Conservation (phyloP, 1,140 invertebrate genomes). For the Bombus superbus region DNA sequence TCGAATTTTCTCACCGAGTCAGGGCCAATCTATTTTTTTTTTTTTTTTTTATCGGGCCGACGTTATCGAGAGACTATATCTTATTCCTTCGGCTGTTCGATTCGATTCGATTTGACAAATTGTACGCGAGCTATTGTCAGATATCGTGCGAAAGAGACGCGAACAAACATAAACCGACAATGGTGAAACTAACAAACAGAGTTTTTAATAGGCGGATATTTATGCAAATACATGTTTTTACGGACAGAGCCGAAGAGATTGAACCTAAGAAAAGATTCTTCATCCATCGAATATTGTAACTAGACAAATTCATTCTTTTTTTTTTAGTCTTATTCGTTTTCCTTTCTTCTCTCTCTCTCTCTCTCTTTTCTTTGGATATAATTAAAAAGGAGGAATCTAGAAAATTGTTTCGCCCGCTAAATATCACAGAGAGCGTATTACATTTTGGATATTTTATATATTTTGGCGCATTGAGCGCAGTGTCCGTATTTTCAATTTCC, state of each 20-base stretch:
- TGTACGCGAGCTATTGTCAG: not conserved
- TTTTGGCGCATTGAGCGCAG: too few relatives aligned
- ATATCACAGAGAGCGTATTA: not conserved
- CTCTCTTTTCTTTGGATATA: accelerated
- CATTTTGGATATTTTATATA: too few relatives aligned
- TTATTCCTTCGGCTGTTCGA: not conserved
- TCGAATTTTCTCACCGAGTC: not conserved
- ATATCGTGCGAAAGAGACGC: not conserved
- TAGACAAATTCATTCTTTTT: not conserved
- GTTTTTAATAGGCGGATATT: not conserved
- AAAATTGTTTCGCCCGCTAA: not conserved
- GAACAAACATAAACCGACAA: not conserved
- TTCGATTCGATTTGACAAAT: not conserved
- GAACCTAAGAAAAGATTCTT: not conserved
- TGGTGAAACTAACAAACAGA: not conserved
- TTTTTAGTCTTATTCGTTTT: too few relatives aligned
- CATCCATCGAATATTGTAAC: not conserved
- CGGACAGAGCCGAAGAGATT: not conserved
- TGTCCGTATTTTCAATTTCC: too few relatives aligned
- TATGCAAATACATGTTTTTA: not conserved
- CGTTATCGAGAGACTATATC: not conserved
- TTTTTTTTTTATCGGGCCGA: not conserved
- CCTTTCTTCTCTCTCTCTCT: too few relatives aligned
- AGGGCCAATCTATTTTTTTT: not conserved
- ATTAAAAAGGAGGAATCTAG: not conserved